Base-by-base conservation (phyloP, 2,797 vertebrate genomes). In the Coracias cyanogaster region DNA sequence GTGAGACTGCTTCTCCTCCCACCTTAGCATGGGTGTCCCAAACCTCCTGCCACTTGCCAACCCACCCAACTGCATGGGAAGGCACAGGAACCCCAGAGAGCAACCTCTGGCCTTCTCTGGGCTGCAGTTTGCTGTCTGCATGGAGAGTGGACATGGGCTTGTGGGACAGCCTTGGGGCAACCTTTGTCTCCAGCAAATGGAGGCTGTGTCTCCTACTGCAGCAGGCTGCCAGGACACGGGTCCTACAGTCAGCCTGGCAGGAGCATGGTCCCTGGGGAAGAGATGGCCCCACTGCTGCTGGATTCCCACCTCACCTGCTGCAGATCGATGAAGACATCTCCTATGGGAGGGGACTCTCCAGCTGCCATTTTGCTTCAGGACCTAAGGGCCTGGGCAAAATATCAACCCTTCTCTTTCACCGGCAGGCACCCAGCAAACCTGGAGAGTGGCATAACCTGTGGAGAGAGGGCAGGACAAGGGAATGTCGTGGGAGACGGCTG, bases 391-490 rank as follows among this genome's bases (percentile, higher is more conserved):
- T 95, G 94, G 77, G 72, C 86, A 96, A 97, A 93, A 94, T 94
- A 94, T 98, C 97, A 98, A 96, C 97, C 97, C 80, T 97, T 98
- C 72, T 98, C 97, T 96, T 97, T 98, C 97, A 97, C 96, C 82
- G 89, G 92, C 94, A 96, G 96, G 95, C 96, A 97, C 94, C 95
- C 97, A 97, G 95, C 95, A 96, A 97, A 96, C 97, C 92, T 97
- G 96, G 92, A 94, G 89, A 96, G 94, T 98, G 96, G 97, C 97
- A 98, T 97, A 97, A 97, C 97, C 97, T 97, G 95, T 96, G 95
- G 95, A 96, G 96, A 97, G 90, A 97, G 95, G 95, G 96, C 95
- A 97, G 93, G 96, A 96, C 96, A 97, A 90, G 91, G 94, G 91
- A 94, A 96, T 41, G 67, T 95, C 61, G 86, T 72, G 71, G 95